A percentile compares a stretch with the other conserved stretches of the same genome.
phyloP scores from a whole-genome alignment of 2,113 vertebrate genomes.

The Takifugu flavidus region DNA sequence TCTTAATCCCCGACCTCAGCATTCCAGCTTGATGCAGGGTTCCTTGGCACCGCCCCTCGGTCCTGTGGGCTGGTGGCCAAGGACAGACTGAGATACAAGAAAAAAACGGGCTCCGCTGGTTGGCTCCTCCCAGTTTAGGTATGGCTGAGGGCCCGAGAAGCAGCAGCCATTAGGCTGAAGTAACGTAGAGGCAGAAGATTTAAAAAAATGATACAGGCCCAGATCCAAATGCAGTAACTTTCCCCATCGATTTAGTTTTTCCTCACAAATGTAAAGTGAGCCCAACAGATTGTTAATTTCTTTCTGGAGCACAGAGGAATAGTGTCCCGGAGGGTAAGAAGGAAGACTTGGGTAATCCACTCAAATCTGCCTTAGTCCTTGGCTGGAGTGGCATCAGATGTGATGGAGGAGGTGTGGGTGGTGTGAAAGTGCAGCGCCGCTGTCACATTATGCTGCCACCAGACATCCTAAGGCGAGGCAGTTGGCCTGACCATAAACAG shows the following conservation, averaged over 20 bases:
- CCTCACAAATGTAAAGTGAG: too few relatives aligned
- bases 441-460: too few relatives aligned
- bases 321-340: too few relatives aligned
- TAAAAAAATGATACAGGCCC: too few relatives aligned
- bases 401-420: background rate
- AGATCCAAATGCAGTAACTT: too few relatives aligned
- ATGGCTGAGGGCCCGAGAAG: constrained; percentile 24
- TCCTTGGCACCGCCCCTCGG: constrained; percentile 24
- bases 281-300: too few relatives aligned
- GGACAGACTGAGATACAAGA: constrained; percentile 30
- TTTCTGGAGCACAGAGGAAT: too few relatives aligned
- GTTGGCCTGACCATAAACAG: too few relatives aligned
- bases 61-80: constrained; percentile 22
- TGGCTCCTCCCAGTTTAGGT: constrained; percentile 29
- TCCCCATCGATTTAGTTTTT: too few relatives aligned
- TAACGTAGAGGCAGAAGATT: background rate
- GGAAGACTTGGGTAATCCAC: background rate
- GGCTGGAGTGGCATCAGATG: background rate
- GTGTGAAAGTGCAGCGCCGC: background rate
- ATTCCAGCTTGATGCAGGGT: constrained; percentile 16
- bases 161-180: background rate
- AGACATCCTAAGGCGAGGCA: too few relatives aligned
- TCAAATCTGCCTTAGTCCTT: background rate
- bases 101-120: background rate
- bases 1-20: background rate